These are phyloP conservation scores for Mastigias papua DNA, from an alignment of 30 jellyfish, hydroid and myxozoan species.

Conservation along the genomic window DNA sequence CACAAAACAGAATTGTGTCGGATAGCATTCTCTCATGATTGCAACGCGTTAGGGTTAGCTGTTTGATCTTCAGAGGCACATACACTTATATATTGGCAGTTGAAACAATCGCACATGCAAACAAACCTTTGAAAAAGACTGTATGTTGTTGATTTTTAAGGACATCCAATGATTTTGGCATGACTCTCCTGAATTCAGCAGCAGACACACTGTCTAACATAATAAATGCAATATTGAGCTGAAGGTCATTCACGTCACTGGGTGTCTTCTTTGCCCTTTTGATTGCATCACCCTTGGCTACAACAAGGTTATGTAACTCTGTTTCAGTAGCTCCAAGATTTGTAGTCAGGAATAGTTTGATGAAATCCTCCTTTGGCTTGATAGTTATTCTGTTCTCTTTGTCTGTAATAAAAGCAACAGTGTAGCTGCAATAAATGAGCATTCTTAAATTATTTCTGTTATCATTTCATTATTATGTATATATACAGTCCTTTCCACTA, in stretches of 20 bases:
- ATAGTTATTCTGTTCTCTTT: not conserved
- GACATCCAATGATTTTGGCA: conserved; percentile 39
- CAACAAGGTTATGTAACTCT: conserved; percentile 16
- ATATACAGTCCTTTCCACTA: no score
- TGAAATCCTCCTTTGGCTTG: conserved; percentile 39
- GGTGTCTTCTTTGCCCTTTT: conserved; percentile 6
- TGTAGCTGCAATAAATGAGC: no score
- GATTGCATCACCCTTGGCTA: conserved; percentile 16
- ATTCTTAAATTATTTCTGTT: no score
- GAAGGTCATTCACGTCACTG: conserved; percentile 12
- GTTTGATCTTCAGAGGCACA: no score
- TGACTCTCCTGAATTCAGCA: conserved; percentile 27
- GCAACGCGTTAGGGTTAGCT: no score
- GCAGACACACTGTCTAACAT: conserved; percentile 55
- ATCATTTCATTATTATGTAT: no score
- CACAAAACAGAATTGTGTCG: no score
- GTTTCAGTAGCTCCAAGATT: conserved; percentile 7
- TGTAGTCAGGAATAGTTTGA: conserved; percentile 13
- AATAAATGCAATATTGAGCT: conserved; percentile 37
- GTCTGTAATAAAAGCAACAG: conserved; percentile 23
- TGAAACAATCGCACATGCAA: not conserved
- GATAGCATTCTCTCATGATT: no score
- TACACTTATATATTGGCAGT: no score
- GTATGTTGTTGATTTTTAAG: conserved; percentile 7
- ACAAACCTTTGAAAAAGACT: not conserved